These are phyloP conservation scores for Eumacrocentrus americanus DNA, from an alignment of 2,888 invertebrate species.

Conservation along the genomic window DNA sequence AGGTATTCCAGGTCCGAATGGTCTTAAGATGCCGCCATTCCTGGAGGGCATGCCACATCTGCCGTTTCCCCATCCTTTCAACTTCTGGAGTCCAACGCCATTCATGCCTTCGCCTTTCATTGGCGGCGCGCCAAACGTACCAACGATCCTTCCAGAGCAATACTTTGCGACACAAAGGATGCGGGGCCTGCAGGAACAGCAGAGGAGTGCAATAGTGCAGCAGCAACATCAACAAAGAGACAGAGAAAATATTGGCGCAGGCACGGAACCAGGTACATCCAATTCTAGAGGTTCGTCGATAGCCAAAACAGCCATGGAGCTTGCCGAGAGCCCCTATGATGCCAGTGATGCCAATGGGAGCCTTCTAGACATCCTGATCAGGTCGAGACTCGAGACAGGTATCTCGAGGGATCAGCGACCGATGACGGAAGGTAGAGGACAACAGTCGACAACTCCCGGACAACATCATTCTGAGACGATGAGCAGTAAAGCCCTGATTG, in stretches of 20 bases:
- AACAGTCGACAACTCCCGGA: conserved; percentile 56
- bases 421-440: conserved; percentile 56
- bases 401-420: conserved; percentile 62
- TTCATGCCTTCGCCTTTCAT: conserved; percentile 66
- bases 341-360: conserved; percentile 73
- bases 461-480: conserved; percentile 64
- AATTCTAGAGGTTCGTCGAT: conserved; percentile 58
- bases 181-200: conserved; percentile 78
- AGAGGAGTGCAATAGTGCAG: conserved; percentile 54
- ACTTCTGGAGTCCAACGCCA: conserved; percentile 76
- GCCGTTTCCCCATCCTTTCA: conserved; percentile 73
- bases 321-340: conserved; percentile 72
- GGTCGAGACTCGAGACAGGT: conserved; percentile 78
- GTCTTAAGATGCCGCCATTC: conserved; percentile 72
- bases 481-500: conserved; percentile 70
- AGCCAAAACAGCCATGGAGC: conserved; percentile 66
- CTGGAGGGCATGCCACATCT: conserved; percentile 69
- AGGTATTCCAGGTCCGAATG: conserved; percentile 67
- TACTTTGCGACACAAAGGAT: conserved; percentile 82
- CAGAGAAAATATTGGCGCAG: conserved; percentile 40
- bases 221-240: conserved; percentile 43
- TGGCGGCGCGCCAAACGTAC: conserved; percentile 63
- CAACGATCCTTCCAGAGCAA: conserved; percentile 65
- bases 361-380: conserved; percentile 83
- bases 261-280: conserved; percentile 51